Base-by-base conservation (phyloP, 2,797 vertebrate genomes). In the Hydrophis major region DNA sequence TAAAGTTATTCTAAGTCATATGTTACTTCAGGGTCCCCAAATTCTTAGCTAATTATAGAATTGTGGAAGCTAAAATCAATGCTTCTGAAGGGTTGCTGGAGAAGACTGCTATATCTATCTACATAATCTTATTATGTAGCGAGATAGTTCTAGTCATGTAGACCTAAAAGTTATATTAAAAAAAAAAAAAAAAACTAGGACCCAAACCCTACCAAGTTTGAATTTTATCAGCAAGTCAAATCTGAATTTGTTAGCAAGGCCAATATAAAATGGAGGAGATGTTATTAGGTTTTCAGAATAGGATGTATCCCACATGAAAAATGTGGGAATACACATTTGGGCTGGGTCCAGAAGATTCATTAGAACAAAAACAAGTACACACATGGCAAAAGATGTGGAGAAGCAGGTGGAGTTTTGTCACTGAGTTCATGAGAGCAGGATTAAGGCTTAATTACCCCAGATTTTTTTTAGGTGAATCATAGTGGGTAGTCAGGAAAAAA, bases 381-480 rank as follows among this genome's bases (percentile, higher is more conserved):
- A 93, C 53, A 50, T 89, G 93, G 89, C 22, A 86, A 86, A 95
- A 91, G 69, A 59, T 86, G 92, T 53, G 93, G 94, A 94, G 61
- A 90, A 57, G 94, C 60, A 74, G 83, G 87, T 93, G 89, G n/a
- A 22, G 6, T 90, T 96, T 50, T 90, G n/a, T 90, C 87, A 63
- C n/a, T 87, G 91, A 88, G 28, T 69, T 7, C 93, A 32, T 90
- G 59, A 94, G 89, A 94, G 86, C n/a, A 95, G 94, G 92, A 90
- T 0, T 0, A 91, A n/a, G 1, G 4, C 0, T 90, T 95, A 94
- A 94, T 95, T 94, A 94, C 32, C 86, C 27, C 90, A 14, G 3
- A 55, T 90, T 96, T 96, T 42, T 90, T 92, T 93, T 89, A 92
- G 20, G 22, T 14, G 6, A 89, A 59, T 91, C 95, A 88, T 28